These are phyloP conservation scores for Atethmia centrago DNA, from an alignment of 2,888 invertebrate genomes.

Conservation along the genomic window DNA sequence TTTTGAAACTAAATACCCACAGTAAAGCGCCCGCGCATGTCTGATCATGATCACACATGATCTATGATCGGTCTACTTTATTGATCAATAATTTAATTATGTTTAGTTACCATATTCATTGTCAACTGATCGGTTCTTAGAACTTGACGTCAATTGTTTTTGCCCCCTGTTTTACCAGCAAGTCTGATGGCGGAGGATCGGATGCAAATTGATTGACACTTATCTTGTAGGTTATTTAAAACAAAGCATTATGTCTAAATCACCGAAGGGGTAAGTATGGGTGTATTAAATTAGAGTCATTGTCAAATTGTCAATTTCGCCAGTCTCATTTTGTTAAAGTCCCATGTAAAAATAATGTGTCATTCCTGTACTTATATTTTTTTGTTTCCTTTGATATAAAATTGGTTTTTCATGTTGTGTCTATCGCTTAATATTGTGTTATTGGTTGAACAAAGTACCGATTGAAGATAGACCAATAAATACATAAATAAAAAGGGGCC, in stretches of 20 bases:
- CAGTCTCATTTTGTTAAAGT: too few relatives aligned
- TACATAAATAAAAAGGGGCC: neutral
- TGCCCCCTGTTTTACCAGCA: neutral
- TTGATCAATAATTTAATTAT: neutral
- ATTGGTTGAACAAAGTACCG: neutral
- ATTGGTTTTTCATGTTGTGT: neutral
- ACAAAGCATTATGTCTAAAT: neutral
- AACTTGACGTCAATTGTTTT: slow-evolving; percentile 8
- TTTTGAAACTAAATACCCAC: too few relatives aligned
- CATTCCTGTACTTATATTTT: neutral
- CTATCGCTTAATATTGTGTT: neutral
- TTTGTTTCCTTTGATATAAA: neutral
- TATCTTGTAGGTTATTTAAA: neutral
- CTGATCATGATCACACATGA: too few relatives aligned
- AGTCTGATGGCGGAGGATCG: neutral
- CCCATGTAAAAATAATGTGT: too few relatives aligned
- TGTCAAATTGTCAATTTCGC: too few relatives aligned
- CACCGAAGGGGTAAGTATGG: neutral
- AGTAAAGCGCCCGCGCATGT: too few relatives aligned
- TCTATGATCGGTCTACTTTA: neutral
- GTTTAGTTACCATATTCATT: neutral
- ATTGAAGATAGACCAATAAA: neutral
- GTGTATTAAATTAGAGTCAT: neutral
- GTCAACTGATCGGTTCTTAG: slow-evolving; percentile 4
- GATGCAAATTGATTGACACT: neutral